Conservation (phyloP, 2,888 invertebrate genomes). For the Melanargia galathea region DNA sequence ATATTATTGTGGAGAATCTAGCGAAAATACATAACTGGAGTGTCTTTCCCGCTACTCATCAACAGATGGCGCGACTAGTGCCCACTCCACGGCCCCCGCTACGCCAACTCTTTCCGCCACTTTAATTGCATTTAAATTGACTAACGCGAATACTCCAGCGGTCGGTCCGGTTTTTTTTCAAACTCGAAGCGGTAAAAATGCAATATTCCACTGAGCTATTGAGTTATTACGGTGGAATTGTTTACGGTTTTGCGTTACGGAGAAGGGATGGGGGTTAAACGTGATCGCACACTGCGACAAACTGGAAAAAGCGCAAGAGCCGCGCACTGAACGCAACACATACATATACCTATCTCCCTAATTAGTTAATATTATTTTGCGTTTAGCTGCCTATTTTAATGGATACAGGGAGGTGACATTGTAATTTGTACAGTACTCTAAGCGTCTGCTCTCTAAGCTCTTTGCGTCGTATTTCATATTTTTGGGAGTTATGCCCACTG, state of each 20-base stretch:
- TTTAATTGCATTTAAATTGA: slow-evolving; percentile 53
- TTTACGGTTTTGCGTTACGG: not conserved
- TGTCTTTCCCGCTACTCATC: slow-evolving; percentile 53
- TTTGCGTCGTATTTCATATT: no score
- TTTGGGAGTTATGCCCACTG: no score
- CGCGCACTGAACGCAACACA: not conserved
- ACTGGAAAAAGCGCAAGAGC: not conserved
- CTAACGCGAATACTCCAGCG: slow-evolving; percentile 44
- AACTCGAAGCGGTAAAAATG: slow-evolving; percentile 32
- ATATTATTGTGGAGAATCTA: no score
- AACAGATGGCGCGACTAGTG: slow-evolving; percentile 61
- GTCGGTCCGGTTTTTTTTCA: slow-evolving; percentile 40
- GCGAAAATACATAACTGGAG: not conserved
- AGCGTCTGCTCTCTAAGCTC: no score
- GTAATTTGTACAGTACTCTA: no score
- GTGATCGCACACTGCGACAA: not conserved
- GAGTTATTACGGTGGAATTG: slow-evolving; percentile 39
- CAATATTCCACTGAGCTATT: slow-evolving; percentile 35
- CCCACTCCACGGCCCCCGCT: slow-evolving; percentile 24
- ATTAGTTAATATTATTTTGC: no score
- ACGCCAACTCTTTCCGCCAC: slow-evolving; percentile 57
- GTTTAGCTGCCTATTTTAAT: no score
- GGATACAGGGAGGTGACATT: no score
- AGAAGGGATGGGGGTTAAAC: not conserved
- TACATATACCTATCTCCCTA: no score